Percentiles rank a stretch among this genome's conserved stretches.
phyloP scores from a whole-genome alignment of 1,140 invertebrate species.

The Diorhabda carinulata region DNA sequence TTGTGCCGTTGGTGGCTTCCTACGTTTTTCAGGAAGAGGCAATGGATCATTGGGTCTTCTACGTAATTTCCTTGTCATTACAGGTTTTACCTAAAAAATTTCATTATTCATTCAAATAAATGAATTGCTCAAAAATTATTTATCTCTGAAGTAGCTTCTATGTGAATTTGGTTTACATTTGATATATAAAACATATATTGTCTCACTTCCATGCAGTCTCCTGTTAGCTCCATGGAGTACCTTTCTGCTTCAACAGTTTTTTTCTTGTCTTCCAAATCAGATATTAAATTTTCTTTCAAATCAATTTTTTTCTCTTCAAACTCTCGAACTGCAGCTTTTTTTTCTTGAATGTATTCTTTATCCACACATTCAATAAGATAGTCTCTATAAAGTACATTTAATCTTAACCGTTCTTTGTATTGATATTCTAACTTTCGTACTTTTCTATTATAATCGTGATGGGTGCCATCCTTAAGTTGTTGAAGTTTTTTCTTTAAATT shows the following conservation, averaged over 20 bases:
- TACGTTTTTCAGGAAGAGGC: slow-evolving; percentile 76
- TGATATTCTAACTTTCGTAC: slow-evolving; percentile 78
- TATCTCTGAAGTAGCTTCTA: neutral
- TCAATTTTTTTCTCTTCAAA: slow-evolving; percentile 95
- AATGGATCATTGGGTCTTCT: slow-evolving; percentile 90
- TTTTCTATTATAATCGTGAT: slow-evolving; percentile 81
- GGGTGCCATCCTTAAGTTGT: slow-evolving; percentile 79
- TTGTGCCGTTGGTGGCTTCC: slow-evolving; percentile 77
- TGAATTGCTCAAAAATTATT: neutral
- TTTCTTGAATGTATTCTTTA: slow-evolving; percentile 82
- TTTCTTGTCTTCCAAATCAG: slow-evolving; percentile 90
- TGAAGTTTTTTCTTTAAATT: slow-evolving; percentile 86
- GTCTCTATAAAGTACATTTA: slow-evolving; percentile 81
- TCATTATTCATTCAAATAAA: neutral
- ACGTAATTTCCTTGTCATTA: slow-evolving; percentile 69
- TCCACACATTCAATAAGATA: slow-evolving; percentile 84
- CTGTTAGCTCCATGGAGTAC: slow-evolving; percentile 77
- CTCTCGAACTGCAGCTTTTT: slow-evolving; percentile 81
- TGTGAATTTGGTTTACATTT: neutral
- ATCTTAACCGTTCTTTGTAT: slow-evolving; percentile 70
- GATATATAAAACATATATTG: slow-evolving; percentile 3
- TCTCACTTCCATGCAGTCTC: slow-evolving; percentile 75
- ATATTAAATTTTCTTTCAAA: slow-evolving; percentile 82
- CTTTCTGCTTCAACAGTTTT: slow-evolving; percentile 85
- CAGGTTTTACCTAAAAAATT: slow-evolving; percentile 38